phyloP scores from a whole-genome alignment of 2,797 vertebrate genomes.

The Acanthurus leucopareius region DNA sequence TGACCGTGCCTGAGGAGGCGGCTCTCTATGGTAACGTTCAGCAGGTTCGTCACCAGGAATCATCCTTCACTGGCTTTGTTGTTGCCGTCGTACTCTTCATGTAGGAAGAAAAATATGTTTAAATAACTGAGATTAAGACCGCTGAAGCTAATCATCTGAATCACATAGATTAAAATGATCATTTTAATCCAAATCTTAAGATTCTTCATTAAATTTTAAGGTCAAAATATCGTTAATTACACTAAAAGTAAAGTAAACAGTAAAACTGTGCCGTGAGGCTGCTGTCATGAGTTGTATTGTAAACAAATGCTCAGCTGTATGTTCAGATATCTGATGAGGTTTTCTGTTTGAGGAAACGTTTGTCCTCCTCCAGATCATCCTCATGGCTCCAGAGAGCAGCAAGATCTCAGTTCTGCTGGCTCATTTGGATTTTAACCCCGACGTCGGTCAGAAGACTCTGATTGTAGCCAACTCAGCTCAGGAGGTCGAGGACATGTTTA shows the following conservation, averaged over 20 bases:
- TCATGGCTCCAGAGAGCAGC: conserved; percentile 83
- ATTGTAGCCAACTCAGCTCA: conserved; percentile 85
- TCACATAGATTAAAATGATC: not conserved
- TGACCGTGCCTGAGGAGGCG: conserved; percentile 89
- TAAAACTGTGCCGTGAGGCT: not conserved
- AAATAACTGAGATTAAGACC: no score
- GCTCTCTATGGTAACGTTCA: conserved; percentile 91
- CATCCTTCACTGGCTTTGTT: no score
- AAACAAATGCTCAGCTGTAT: not conserved
- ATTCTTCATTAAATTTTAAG: not conserved
- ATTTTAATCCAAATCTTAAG: not conserved
- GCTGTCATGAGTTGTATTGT: not conserved
- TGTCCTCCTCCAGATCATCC: conserved; percentile 82
- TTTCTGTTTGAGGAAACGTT: not conserved
- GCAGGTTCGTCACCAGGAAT: conserved; percentile 84
- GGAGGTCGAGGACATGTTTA: conserved; percentile 89
- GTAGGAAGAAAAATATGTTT: no score
- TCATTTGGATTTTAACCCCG: conserved; percentile 84
- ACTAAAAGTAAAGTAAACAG: not conserved
- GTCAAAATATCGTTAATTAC: not conserved
- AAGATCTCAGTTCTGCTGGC: conserved; percentile 87
- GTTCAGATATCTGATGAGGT: not conserved
- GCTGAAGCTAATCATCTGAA: no score
- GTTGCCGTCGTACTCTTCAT: no score
- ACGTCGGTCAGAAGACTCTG: conserved; percentile 89